Evolutionary conservation across 1,140 invertebrate genomes (phyloP), one percentile per base, ranked within the genome.

Genomic region (Eciton burchellii): DNA sequence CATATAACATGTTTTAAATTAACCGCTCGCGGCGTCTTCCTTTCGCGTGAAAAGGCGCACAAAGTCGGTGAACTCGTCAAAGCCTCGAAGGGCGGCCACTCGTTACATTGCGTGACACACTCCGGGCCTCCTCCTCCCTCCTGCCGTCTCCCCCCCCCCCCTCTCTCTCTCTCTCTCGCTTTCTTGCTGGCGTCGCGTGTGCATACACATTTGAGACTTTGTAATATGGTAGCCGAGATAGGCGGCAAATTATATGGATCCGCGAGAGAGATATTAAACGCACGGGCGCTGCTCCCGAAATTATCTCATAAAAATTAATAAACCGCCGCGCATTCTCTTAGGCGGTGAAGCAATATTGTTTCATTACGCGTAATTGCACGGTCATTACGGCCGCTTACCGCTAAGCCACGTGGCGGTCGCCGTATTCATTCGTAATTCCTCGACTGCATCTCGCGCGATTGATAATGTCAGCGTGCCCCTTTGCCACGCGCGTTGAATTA

Each of bases 1-100:
- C 63, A 68, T 74, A 81, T 81, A 87, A 84, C 86, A 83, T 68
- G 85, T 84, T 87, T 87, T 73, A 87, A 86, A 86, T 81, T 86
- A 81, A 84, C 82, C 68, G 70, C 63, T 57, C 52, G 81, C 63
- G 81, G 68, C 54, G 63, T 63, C 73, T 81, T 87, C 73, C 54
- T 70, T 73, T 76, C 71, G 66, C 54, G 66, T 79, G 72, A 87
- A 83, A 86, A 87, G 65, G 54, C 66, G 85, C 70, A 68, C 81
- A 86, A 81, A 86, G 85, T 84, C 71, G 71, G 43, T 72, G 65
- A 56, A 60, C 85, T 63, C 82, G 70, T 84, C 74, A 82, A 84
- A 71, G 35, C 60, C 70, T 76, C 73, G 63, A 56, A 81, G 82
- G 74, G 66, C 66, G 79, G 71, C 82, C 60, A 84, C 76, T 84